A percentile compares a stretch with the other conserved stretches of the same genome.
Conservation (phyloP, 2,888 invertebrate genomes). For the Callosobruchus maculatus region DNA sequence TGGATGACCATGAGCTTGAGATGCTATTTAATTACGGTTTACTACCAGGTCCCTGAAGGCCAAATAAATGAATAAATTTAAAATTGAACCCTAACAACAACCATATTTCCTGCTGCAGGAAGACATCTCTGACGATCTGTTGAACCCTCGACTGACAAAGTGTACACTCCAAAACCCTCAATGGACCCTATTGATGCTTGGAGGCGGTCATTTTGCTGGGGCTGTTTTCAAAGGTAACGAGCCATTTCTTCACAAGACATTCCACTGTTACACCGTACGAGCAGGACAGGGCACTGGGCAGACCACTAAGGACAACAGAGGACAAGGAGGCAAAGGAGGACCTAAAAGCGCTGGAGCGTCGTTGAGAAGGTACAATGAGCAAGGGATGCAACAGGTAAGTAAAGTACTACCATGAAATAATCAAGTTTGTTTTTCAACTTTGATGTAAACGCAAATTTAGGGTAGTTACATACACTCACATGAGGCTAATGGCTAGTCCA, state of each 20-base stretch:
- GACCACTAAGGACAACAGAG: slow-evolving; percentile 59
- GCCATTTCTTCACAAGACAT: slow-evolving; percentile 70
- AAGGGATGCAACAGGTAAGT: slow-evolving; percentile 67
- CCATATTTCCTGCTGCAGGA: background rate
- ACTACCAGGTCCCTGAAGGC: too few relatives aligned
- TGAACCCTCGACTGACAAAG: slow-evolving; percentile 25
- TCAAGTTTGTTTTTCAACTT: too few relatives aligned
- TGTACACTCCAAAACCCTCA: slow-evolving; percentile 41
- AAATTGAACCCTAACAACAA: background rate
- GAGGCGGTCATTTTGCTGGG: slow-evolving; percentile 81
- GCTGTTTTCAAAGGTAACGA: slow-evolving; percentile 60
- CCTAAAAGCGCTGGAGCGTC: slow-evolving; percentile 79
- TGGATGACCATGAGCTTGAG: too few relatives aligned
- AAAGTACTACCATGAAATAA: too few relatives aligned
- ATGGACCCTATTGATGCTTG: slow-evolving; percentile 79
- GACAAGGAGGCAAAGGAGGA: slow-evolving; percentile 52
- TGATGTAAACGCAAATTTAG: too few relatives aligned
- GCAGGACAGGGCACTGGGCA: slow-evolving; percentile 82
- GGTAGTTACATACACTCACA: too few relatives aligned
- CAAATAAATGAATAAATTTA: background rate
- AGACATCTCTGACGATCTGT: background rate
- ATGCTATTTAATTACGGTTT: too few relatives aligned
- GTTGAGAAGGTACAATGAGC: slow-evolving; percentile 75
- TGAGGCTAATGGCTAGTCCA: too few relatives aligned
- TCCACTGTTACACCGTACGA: slow-evolving; percentile 80